Percentiles rank a stretch among this genome's conserved stretches.
Conservation (phyloP, 2,797 vertebrate genomes). For the Brachyalestes nurse region DNA sequence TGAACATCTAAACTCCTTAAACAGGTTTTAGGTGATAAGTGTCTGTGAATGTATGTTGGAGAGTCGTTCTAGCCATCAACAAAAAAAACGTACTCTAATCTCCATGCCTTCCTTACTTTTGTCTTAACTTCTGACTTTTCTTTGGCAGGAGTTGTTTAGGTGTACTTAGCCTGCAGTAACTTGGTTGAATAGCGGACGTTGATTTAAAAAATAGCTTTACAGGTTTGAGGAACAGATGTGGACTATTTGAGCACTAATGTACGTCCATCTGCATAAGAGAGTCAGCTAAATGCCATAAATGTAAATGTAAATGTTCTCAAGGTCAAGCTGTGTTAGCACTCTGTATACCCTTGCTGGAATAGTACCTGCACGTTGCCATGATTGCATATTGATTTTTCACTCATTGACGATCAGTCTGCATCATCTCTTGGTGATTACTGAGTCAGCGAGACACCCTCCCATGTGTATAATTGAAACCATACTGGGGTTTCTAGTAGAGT, state of each 20-base stretch:
- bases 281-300: no score
- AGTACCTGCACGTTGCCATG: not conserved
- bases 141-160: no score
- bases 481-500: slow-evolving; percentile 4
- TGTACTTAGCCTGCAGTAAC: no score
- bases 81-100: no score
- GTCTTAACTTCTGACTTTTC: no score
- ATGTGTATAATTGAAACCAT: not conserved
- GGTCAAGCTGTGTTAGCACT: not conserved
- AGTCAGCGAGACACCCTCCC: not conserved
- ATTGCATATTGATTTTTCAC: not conserved
- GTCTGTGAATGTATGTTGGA: not conserved
- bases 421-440: not conserved
- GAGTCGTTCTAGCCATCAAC: not conserved
- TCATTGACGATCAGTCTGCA: not conserved
- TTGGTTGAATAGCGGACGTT: no score
- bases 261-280: no score
- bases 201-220: no score
- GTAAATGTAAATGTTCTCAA: no score
- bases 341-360: not conserved
- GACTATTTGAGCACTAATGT: no score
- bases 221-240: no score
- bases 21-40: not conserved
- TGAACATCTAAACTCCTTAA: not conserved
- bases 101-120: no score